Conservation (phyloP, 2,113 vertebrate species). For the Nestor notabilis region DNA sequence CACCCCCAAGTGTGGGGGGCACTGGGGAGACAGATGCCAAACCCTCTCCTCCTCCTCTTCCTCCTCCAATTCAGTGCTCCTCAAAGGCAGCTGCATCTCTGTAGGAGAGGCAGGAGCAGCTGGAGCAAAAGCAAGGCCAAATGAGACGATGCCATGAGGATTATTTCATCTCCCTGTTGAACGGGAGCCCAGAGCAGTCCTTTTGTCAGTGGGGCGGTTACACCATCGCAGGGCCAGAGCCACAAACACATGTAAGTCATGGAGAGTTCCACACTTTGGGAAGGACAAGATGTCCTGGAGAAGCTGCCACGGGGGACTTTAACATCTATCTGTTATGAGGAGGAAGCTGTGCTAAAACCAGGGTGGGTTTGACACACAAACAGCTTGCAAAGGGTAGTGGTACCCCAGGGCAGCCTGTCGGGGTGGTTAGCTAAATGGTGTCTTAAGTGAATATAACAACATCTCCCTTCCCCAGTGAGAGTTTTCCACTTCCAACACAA, state of each 20-base stretch:
- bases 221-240: background rate
- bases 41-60: background rate
- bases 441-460: background rate
- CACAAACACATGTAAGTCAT: background rate
- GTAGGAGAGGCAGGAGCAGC: background rate
- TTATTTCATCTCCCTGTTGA: background rate
- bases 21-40: background rate
- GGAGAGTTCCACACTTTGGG: background rate
- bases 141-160: background rate
- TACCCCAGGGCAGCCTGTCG: background rate
- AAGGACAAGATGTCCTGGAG: background rate
- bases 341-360: background rate
- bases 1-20: fast-evolving
- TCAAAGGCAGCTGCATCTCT: background rate
- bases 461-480: background rate
- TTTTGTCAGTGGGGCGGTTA: background rate
- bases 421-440: fast-evolving
- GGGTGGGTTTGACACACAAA: too few relatives aligned
- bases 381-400: background rate
- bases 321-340: background rate
- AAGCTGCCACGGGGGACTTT: background rate
- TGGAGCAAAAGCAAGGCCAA: background rate
- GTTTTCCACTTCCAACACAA: background rate
- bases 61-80: background rate
- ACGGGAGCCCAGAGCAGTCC: background rate